Evolutionary conservation across 2,888 invertebrate species (phyloP), one percentile per base, ranked within the genome.

Genomic region (Xestoiulus laeticollis): DNA sequence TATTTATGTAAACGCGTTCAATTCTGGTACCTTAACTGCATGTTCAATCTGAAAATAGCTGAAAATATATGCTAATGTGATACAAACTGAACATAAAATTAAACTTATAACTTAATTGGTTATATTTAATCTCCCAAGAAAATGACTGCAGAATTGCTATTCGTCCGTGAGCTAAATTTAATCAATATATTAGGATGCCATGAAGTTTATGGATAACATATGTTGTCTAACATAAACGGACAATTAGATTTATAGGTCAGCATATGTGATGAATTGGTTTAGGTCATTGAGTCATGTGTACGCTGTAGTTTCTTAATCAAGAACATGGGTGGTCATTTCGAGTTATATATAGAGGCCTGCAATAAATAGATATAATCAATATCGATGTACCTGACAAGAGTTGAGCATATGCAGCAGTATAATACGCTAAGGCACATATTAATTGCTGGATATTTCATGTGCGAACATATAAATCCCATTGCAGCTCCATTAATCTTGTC

Each of bases 181-280:
- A 30, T 78, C 78, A 30, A 30, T 78, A n/a, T n/a, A n/a, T n/a
- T n/a, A 14, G 3, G 12, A 78, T 78, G 78, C 2, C 30, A 32
- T 2, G 14, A 30, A 78, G 38, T 26, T 78, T 78, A 32, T 78
- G 30, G 30, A 78, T 78, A 78, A 16, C 78, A 26, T 4, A 16
- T 14, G 78, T 16, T 78, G 30, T 30, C 78, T 1, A 10, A 78
- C 30, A 78, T 26, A 30, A 78, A 32, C 14, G 16, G 14, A 16
- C 78, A 78, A 78, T 78, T 32, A 30, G 78, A 78, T 78, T 78
- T 78, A 30, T 78, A 78, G 78, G 78, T 30, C 78, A 32, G 78
- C 30, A 68, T 78, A 78, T 30, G 30, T 26, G 78, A 78, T 78
- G 26, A 78, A 78, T 32, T 78, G 78, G 78, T 30, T 78, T 78